Conservation (phyloP, 2,888 invertebrate species). For the Scaptomyza polygonia region DNA sequence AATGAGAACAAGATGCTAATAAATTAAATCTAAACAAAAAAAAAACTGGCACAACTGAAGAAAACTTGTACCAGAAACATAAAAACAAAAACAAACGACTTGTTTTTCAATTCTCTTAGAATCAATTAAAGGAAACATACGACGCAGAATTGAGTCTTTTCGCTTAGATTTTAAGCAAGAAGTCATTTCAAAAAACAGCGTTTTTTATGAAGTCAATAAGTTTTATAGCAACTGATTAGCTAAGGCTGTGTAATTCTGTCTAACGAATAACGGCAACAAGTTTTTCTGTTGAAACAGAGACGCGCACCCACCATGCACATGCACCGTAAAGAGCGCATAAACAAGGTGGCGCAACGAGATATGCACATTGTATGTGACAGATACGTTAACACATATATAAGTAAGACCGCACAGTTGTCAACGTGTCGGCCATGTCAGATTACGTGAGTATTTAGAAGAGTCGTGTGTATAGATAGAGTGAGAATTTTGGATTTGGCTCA, state of each 20-base stretch:
- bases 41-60: slow-evolving; percentile 24
- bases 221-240: background rate
- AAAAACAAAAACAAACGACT: background rate
- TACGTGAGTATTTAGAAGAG: slow-evolving; percentile 14
- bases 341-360: slow-evolving; percentile 54
- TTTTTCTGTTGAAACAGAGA: slow-evolving; percentile 23
- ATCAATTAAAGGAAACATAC: too few species aligned
- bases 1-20: slow-evolving; percentile 9
- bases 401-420: slow-evolving; percentile 33
- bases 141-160: too few species aligned
- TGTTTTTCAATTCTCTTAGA: background rate
- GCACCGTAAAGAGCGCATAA: slow-evolving; percentile 53
- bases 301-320: slow-evolving; percentile 56
- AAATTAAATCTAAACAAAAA: slow-evolving; percentile 27
- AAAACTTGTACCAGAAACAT: slow-evolving; percentile 12
- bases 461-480: slow-evolving; percentile 1
- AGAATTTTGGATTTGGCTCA: slow-evolving; percentile 42
- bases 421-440: slow-evolving; percentile 15
- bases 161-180: too few species aligned
- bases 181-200: too few species aligned
- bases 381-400: background rate
- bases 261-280: slow-evolving; percentile 29
- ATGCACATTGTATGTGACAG: slow-evolving; percentile 51
- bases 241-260: background rate
- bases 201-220: background rate